Conservation (phyloP, 2,113 vertebrate species). For the Pseudorectes ferrugineus region DNA sequence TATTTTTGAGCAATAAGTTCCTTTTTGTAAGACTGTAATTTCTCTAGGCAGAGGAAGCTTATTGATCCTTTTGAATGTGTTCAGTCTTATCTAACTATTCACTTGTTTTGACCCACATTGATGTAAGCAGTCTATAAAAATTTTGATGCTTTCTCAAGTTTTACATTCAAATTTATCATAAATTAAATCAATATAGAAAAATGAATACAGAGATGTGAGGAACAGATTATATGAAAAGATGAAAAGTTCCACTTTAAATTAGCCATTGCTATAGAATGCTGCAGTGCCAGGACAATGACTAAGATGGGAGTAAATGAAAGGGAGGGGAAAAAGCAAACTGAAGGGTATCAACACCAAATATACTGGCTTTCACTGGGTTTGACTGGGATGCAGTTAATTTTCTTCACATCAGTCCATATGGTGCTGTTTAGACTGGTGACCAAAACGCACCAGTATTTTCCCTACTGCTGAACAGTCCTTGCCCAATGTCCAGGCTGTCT, state of each 20-base stretch:
- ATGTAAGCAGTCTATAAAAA: neutral
- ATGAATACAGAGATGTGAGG: neutral
- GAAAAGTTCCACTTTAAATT: neutral
- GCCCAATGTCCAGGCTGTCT: neutral
- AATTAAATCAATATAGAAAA: neutral
- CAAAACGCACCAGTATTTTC: rapidly evolving
- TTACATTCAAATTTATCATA: neutral
- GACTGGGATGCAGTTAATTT: neutral
- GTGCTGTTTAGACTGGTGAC: neutral
- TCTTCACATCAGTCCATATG: neutral
- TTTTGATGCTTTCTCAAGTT: neutral
- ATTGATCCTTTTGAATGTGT: neutral
- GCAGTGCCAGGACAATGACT: neutral
- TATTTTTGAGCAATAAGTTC: neutral
- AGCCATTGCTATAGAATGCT: neutral
- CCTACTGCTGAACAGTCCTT: neutral
- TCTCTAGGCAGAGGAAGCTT: neutral
- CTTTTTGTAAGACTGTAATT: neutral
- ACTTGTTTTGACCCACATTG: neutral
- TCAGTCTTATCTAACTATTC: neutral
- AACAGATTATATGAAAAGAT: neutral
- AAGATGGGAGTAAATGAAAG: neutral
- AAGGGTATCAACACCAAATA: neutral
- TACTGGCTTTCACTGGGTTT: neutral
- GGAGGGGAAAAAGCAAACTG: rapidly evolving